These are phyloP conservation scores for Drosophila ohnishii DNA, from an alignment of 1,140 invertebrate genomes.

Conservation along the genomic window DNA sequence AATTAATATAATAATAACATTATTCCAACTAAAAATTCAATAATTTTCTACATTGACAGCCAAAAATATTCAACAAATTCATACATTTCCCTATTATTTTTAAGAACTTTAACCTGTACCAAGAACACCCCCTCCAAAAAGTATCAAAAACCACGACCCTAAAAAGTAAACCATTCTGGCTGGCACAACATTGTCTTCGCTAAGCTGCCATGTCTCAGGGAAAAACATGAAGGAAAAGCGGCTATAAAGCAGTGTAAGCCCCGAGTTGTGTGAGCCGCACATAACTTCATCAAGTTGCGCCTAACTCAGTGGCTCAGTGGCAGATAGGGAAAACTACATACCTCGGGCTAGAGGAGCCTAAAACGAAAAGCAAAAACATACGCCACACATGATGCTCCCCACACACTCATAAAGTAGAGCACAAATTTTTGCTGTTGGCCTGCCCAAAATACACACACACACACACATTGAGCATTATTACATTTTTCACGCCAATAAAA, in stretches of 20 bases:
- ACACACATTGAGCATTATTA: conserved; percentile 61
- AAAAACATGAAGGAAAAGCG: conserved; percentile 36
- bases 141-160: conserved; percentile 6
- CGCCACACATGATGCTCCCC: conserved; percentile 39
- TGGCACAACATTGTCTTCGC: conserved; percentile 9
- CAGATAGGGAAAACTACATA: conserved; percentile 27
- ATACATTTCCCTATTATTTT: neutral
- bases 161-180: conserved; percentile 13
- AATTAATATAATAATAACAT: neutral
- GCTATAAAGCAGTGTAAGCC: conserved; percentile 31
- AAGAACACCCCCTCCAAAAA: neutral
- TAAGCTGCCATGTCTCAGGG: conserved; percentile 15
- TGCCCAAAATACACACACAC: conserved; percentile 25
- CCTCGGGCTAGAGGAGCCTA: conserved; percentile 9
- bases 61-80: neutral
- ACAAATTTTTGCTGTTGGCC: conserved; percentile 32
- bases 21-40: neutral
- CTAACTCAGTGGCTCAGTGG: conserved; percentile 18
- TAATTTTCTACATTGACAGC: neutral
- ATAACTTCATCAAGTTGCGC: conserved; percentile 68
- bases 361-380: conserved; percentile 35
- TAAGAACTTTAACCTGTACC: neutral
- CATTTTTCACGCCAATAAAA: conserved; percentile 80
- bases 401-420: conserved; percentile 32
- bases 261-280: conserved; percentile 22